These are phyloP conservation scores for Chelonia mydas DNA, from an alignment of 2,797 vertebrate genomes.

Conservation along the genomic window DNA sequence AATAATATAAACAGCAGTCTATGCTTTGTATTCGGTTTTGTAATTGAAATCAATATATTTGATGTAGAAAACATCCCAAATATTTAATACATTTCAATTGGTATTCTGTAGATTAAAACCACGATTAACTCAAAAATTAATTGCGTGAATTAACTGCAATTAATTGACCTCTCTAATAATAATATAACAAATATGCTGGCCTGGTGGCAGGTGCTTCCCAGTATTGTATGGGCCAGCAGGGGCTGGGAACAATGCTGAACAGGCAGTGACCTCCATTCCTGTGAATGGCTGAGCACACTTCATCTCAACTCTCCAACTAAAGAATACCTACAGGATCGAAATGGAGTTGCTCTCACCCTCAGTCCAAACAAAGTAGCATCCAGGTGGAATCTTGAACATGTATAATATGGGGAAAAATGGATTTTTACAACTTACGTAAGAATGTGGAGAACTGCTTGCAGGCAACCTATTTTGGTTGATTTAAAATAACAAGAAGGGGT, in stretches of 20 bases:
- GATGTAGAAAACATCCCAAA: too few relatives aligned
- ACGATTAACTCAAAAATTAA: too few relatives aligned
- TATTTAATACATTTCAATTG: too few relatives aligned
- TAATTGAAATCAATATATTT: too few relatives aligned
- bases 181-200: neutral
- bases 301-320: neutral
- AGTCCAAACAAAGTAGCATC: neutral
- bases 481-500: neutral
- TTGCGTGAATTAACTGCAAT: too few relatives aligned
- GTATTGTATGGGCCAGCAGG: neutral
- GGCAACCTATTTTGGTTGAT: neutral
- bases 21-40: too few relatives aligned
- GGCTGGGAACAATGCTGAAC: neutral
- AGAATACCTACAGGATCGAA: fast-evolving
- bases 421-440: neutral
- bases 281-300: neutral
- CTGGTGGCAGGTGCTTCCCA: neutral
- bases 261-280: neutral
- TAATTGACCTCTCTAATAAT: neutral
- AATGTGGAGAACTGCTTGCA: neutral
- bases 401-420: neutral
- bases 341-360: neutral
- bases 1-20: too few relatives aligned
- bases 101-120: too few relatives aligned
- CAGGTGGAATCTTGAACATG: neutral